Conservation (phyloP, 1,140 invertebrate species). For the Acyrthosiphon pisum region DNA sequence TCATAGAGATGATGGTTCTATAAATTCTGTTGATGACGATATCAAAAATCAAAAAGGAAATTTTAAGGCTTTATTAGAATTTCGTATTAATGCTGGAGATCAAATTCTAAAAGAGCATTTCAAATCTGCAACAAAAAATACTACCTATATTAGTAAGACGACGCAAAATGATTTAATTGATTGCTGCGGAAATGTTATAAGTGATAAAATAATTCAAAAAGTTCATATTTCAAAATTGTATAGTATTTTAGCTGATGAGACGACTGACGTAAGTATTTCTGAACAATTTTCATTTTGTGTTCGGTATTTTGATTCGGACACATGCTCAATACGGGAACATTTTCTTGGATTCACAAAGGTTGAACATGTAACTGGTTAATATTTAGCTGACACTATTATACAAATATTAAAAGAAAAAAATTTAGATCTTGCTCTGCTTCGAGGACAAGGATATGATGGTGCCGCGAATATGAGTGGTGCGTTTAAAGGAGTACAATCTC, state of each 20-base stretch:
- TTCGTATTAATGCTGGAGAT: slow-evolving; percentile 60
- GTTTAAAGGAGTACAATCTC: no score
- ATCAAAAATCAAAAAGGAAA: slow-evolving; percentile 59
- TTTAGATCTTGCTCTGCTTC: slow-evolving; percentile 11
- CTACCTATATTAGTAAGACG: slow-evolving; percentile 58
- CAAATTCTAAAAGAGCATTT: slow-evolving; percentile 60
- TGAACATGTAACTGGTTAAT: background rate
- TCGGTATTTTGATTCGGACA: slow-evolving; percentile 55
- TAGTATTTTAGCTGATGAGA: slow-evolving; percentile 60
- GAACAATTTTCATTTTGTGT: slow-evolving; percentile 60
- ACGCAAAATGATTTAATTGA: slow-evolving; percentile 60
- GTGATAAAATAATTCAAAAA: slow-evolving; percentile 57
- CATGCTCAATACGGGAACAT: slow-evolving; percentile 14
- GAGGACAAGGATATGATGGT: no score
- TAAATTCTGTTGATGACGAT: no score
- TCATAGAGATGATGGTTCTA: no score
- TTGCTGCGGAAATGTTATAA: slow-evolving; percentile 58
- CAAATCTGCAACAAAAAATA: slow-evolving; percentile 58
- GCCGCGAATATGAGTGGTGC: no score
- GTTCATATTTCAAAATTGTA: slow-evolving; percentile 58
- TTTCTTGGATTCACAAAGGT: slow-evolving; percentile 38
- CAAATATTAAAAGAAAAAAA: slow-evolving; percentile 23
- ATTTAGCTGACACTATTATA: slow-evolving; percentile 39
- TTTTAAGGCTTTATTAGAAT: slow-evolving; percentile 60
- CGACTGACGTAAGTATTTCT: slow-evolving; percentile 58